Evolutionary conservation across 2,797 vertebrate species (phyloP), one percentile per base, ranked within the genome.

Genomic region (Gymnothorax javanicus): DNA sequence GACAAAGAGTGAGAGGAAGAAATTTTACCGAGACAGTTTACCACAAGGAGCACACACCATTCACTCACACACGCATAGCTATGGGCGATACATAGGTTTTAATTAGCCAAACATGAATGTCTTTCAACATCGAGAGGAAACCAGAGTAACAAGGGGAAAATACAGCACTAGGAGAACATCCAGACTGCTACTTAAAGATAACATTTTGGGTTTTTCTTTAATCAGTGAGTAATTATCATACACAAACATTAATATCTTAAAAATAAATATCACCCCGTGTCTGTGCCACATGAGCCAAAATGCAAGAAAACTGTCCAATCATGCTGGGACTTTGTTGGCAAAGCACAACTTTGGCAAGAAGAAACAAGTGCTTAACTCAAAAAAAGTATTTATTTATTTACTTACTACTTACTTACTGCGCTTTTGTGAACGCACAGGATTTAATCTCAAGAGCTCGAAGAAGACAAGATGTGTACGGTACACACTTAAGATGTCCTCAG

Each of bases 371-470:
- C 90, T 89, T 93, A 92, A 89, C 89, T 88, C 87, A 54, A 79
- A 84, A 86, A 77, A 88, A 92, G 94, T 91, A 81, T 93, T 93
- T 77, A 90, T 79, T 92, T 93, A 83, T 82, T 64, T 43, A 43
- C 33, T 43, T 43, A 43, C 33, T 43, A 43, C 33, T 43, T 43
- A 2, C 33, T 43, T 43, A 43, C 33, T 13, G 12, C 25, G 60
- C 23, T 64, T 57, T 58, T 82, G 12, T 56, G 27, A 86, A 82
- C 67, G 82, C 71, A 58, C 33, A 43, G 62, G 52, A 9, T 9
- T 7, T 79, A 0, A 54, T 20, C 9, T 52, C 5, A 73, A 33
- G 62, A 54, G 82, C 82, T 71, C 5, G 79, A 52, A 64, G 67
- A n/a, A 23, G 54, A 73, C 7, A 17, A 4, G 79, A 2, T 17